Conservation (phyloP, 2,888 invertebrate genomes). For the Tortricodes alternella region DNA sequence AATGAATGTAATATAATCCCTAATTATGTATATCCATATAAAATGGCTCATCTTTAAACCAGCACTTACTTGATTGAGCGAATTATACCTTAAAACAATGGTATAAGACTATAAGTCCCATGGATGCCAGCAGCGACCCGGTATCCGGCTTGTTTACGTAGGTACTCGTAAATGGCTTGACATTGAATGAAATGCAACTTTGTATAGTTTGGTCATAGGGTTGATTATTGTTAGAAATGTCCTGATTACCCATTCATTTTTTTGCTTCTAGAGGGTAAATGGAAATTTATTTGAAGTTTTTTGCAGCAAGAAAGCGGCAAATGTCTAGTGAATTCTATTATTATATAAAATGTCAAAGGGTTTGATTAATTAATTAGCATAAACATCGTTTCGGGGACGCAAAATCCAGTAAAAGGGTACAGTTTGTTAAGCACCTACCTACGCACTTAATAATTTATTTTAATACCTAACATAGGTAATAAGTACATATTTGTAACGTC, state of each 20-base stretch:
- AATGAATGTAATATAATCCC: no score
- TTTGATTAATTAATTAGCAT: no score
- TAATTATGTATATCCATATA: no score
- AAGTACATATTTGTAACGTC: no score
- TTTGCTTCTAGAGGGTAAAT: constrained; percentile 9
- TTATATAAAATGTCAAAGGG: no score
- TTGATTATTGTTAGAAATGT: not conserved
- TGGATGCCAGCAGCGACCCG: not conserved
- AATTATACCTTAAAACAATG: not conserved
- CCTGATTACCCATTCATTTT: constrained; percentile 19
- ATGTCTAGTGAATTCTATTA: no score
- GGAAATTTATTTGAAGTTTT: constrained; percentile 11
- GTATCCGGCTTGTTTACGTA: constrained; percentile 14
- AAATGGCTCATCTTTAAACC: not conserved
- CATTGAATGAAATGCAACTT: not conserved
- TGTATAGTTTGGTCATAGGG: not conserved
- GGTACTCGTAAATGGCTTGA: not conserved
- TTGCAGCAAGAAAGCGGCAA: not conserved
- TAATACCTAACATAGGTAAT: no score
- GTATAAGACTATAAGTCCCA: not conserved
- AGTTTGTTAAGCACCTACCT: no score
- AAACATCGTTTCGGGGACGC: no score
- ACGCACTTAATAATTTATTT: no score
- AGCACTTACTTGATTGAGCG: not conserved
- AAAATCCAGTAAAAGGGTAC: no score